phyloP scores from a whole-genome alignment of 2,888 invertebrate species.

The Ochropacha duplaris region DNA sequence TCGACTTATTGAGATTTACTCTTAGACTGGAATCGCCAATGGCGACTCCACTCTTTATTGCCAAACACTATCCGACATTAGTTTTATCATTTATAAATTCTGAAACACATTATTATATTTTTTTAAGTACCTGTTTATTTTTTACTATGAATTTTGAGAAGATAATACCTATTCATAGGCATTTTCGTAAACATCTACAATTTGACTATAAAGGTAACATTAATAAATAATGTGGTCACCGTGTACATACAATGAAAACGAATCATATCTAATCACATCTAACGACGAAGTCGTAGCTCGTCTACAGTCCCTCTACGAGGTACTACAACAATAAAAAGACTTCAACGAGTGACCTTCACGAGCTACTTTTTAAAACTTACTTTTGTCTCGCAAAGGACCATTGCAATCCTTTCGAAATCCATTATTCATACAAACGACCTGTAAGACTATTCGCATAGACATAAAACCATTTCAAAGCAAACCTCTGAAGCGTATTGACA shows the following conservation, averaged over 20 bases:
- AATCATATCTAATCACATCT: no score
- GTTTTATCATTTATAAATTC: not conserved
- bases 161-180: no score
- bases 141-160: no score
- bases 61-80: not conserved
- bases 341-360: conserved; percentile 19
- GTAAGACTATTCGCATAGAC: not conserved
- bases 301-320: conserved; percentile 15
- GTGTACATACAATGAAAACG: not conserved
- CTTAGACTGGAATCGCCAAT: conserved; percentile 52
- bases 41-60: conserved; percentile 40
- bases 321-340: conserved; percentile 16
- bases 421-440: conserved; percentile 24
- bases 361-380: conserved; percentile 10
- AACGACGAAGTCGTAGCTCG: not conserved
- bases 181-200: no score
- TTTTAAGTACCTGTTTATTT: no score
- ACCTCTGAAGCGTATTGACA: not conserved
- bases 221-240: no score
- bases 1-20: conserved; percentile 61
- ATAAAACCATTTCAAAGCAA: not conserved
- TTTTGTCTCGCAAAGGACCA: conserved; percentile 17
- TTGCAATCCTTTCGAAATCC: conserved; percentile 25
- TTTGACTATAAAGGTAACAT: no score
- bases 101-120: not conserved